Percentiles rank a stretch among this genome's conserved stretches.
phyloP scores from a whole-genome alignment of 1,140 invertebrate species.

The Dendroctonus ponderosae region DNA sequence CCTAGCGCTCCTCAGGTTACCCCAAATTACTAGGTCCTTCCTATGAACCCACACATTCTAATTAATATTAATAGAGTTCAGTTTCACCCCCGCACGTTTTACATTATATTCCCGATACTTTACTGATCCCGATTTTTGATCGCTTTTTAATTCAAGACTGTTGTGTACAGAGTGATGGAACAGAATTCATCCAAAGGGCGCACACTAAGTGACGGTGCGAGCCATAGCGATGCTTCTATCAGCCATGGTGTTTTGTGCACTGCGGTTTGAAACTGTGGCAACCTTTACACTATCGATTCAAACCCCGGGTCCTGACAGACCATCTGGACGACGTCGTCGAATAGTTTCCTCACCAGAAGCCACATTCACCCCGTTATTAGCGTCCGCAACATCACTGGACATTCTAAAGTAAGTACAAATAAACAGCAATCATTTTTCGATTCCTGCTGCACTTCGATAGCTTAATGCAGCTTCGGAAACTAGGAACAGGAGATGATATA shows the following conservation, averaged over 20 bases:
- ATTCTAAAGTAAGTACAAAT: conserved; percentile 3
- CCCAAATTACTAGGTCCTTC: conserved; percentile 14
- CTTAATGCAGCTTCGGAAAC: too few species aligned
- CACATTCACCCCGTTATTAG: conserved; percentile 22
- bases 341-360: conserved; percentile 30
- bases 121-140: neutral
- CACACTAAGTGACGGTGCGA: conserved; percentile 19
- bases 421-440: neutral
- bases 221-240: conserved; percentile 35
- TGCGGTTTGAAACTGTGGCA: conserved; percentile 40
- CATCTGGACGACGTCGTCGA: conserved; percentile 30
- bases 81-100: conserved; percentile 8
- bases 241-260: conserved; percentile 51
- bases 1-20: conserved; percentile 28
- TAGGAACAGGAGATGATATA: neutral
- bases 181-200: conserved; percentile 8
- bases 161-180: neutral
- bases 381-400: conserved; percentile 12
- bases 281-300: conserved; percentile 47
- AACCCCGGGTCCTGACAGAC: conserved; percentile 45
- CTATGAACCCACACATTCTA: conserved; percentile 26
- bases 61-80: conserved; percentile 1
- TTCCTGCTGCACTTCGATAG: neutral
- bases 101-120: conserved; percentile 16
- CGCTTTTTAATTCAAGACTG: neutral